These are phyloP conservation scores for Distichodus sexfasciatus DNA, from an alignment of 2,797 vertebrate species.

Conservation along the genomic window DNA sequence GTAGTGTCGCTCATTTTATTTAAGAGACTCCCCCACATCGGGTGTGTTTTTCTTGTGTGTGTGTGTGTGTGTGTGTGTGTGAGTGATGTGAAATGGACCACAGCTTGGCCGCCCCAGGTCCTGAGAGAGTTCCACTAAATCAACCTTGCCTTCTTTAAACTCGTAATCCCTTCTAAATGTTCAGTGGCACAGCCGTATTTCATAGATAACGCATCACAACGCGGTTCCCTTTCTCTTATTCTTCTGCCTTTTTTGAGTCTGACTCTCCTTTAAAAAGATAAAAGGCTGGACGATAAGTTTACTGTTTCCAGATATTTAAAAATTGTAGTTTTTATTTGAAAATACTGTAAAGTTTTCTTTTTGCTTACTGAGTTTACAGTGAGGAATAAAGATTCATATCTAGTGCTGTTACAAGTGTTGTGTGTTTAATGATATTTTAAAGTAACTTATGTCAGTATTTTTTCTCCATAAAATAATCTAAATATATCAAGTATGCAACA, in stretches of 20 bases:
- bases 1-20: too few species aligned
- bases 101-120: constrained; percentile 10
- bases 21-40: too few species aligned
- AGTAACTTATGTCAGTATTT: neutral
- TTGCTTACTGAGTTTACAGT: too few species aligned
- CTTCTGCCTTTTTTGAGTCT: neutral
- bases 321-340: too few species aligned
- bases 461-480: neutral
- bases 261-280: too few species aligned
- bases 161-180: neutral
- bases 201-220: neutral
- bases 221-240: neutral
- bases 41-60: too few species aligned
- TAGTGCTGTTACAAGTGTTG: neutral
- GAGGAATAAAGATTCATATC: too few species aligned
- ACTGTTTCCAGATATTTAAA: too few species aligned
- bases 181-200: neutral
- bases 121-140: neutral
- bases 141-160: neutral
- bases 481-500: constrained; percentile 21
- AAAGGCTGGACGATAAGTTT: too few species aligned
- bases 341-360: too few species aligned
- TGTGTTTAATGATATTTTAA: neutral
- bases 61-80: too few species aligned
- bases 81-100: constrained; percentile 32